A percentile compares a stretch with the other conserved stretches of the same genome.
These are phyloP conservation scores for Parus major DNA, from an alignment of 2,113 vertebrate species.

Conservation along the genomic window DNA sequence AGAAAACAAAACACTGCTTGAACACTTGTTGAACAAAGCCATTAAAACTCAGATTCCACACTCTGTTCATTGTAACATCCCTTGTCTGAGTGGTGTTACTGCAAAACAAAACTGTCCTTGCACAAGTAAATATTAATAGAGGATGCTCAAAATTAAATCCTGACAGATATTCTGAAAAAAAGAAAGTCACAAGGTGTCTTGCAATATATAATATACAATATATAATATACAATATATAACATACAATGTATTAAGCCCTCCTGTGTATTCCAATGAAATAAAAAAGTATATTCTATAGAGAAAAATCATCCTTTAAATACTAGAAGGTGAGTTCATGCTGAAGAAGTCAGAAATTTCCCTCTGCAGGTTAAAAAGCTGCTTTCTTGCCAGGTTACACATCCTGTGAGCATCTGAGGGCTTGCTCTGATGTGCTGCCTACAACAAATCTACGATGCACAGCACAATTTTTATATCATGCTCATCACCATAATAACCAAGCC, in stretches of 20 bases:
- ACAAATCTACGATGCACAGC: background rate
- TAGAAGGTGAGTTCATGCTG: background rate
- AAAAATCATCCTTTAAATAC: background rate
- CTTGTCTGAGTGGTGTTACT: background rate
- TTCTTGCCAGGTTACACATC: background rate
- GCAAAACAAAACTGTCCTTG: background rate
- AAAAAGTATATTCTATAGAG: background rate
- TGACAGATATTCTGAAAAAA: background rate
- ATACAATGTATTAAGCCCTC: accelerated
- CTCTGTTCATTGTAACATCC: background rate
- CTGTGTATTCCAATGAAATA: background rate
- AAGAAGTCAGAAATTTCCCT: background rate
- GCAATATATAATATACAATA: accelerated
- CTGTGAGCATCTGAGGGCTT: background rate
- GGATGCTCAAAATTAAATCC: background rate
- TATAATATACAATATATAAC: background rate
- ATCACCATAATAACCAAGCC: background rate
- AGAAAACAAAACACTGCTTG: background rate
- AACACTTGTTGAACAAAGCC: background rate
- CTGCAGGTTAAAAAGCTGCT: background rate
- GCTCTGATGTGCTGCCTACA: background rate
- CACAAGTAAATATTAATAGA: background rate
- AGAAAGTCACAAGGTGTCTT: background rate
- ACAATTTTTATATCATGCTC: background rate
- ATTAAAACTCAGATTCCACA: background rate